phyloP scores from a whole-genome alignment of 2,797 vertebrate genomes.

The Poeciliopsis turneri region DNA sequence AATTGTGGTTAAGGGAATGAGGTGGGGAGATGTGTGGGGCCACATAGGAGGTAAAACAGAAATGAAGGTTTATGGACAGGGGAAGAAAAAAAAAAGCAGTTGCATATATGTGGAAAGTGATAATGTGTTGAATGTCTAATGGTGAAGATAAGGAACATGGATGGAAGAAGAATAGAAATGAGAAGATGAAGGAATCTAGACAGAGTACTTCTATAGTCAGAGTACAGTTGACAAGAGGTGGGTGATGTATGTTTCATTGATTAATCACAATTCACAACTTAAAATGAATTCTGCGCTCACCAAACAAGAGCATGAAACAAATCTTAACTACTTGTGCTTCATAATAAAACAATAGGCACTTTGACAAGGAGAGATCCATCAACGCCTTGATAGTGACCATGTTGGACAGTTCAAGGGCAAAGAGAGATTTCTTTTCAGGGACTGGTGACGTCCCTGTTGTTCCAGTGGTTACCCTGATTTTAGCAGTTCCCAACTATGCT shows the following conservation, averaged over 20 bases:
- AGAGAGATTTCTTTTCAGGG: conserved; percentile 43
- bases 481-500: conserved; percentile 47
- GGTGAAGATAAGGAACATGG: conserved; percentile 21
- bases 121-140: conserved; percentile 32
- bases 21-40: conserved; percentile 42
- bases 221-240: conserved; percentile 5
- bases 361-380: conserved; percentile 27
- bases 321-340: conserved; percentile 13
- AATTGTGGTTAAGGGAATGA: conserved; percentile 72
- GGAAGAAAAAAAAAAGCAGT: neutral
- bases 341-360: conserved; percentile 39
- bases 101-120: conserved; percentile 23
- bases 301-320: conserved; percentile 15
- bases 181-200: neutral
- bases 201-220: neutral
- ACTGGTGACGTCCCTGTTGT: conserved; percentile 25
- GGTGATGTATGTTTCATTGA: conserved; percentile 62
- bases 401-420: conserved; percentile 24
- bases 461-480: conserved; percentile 30
- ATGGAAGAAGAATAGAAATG: neutral
- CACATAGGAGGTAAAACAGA: conserved; percentile 56
- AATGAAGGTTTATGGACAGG: conserved; percentile 33
- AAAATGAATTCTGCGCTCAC: conserved; percentile 41
- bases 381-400: conserved; percentile 27
- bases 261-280: conserved; percentile 55